Evolutionary conservation across 2,888 invertebrate genomes (phyloP), one percentile per base, ranked within the genome.

Genomic region (Lepidocyrtoides sp.): DNA sequence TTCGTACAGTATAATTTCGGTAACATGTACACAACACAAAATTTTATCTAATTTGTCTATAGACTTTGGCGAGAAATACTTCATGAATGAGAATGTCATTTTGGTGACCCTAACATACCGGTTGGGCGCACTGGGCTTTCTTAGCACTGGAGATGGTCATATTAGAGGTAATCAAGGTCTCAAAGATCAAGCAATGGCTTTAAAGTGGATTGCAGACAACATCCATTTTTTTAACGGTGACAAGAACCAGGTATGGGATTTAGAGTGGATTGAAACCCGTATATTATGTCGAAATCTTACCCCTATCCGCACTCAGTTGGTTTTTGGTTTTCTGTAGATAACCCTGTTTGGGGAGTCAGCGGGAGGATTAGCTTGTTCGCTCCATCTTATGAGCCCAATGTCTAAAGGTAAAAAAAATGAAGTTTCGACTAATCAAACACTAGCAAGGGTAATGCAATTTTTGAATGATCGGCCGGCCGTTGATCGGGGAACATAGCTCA

Each of bases 51-150:
- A n/a, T n/a, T n/a, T n/a, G n/a, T n/a, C n/a, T n/a, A n/a, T n/a
- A n/a, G n/a, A 90, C 51, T 82, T 84, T 17, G 91, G 92, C 10
- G 90, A 86, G 17, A 87, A 87, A n/a, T 89, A 92, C 32, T 84
- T 93, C 23, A 91, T 92, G 91, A 81, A 86, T 60, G 83, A 93
- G 36, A 60, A 90, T 23, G 86, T 92, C 1, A 75, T 93, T 75
- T 60, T 93, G 7, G 91, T 93, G 0, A 89, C 91, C 7, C n/a
- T 92, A 1, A 92, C 51, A 17, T 88, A 83, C 32, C 63, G 93
- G n/a, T 72, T 93, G 0, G 93, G 92, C 12, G 86, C 91, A 17
- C 54, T 92, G 90, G 93, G 93, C 0, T 93, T 92, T 81, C 66
- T 93, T 3, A 91, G 84, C 63, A 91, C 91, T 8, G 93, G 92